Evolutionary conservation across 2,797 vertebrate species (phyloP), one percentile per base, ranked within the genome.

Genomic region (Argyrosomus regius): DNA sequence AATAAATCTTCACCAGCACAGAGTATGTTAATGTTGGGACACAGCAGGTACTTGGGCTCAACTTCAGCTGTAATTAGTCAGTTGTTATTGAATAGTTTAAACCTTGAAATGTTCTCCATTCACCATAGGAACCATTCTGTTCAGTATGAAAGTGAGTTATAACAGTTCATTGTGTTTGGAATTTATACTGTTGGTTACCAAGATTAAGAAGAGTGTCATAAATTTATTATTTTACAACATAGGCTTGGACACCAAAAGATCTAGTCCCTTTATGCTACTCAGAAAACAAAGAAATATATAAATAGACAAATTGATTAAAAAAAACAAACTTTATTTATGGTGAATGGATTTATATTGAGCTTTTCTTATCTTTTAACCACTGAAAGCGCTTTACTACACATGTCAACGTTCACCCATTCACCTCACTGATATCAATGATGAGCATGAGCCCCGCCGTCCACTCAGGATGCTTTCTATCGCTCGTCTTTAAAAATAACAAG

Each of bases 1-100:
- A 59, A 77, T 64, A 60, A 60, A 73, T 80, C 35, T 50, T 28
- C 3, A 31, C 57, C 28, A 35, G 43, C 41, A 57, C 11, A 13
- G 20, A 68, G 3, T 41, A 18, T 13, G 22, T 61, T 53, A n/a
- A 49, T 50, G 57, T 31, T 39, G 16, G 41, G 26, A 54, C 67
- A 64, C 28, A 24, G 35, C 22, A 6, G 62, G 46, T 46, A 39
- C 61, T 66, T 6, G 24, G 20, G 2, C 58, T 60, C 14, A 49
- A 13, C 12, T 20, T 48, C 0, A 41, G 20, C 63, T 52, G 4
- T 41, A 18, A 70, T 54, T 28, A 18, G 6, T 13, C 8, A 49
- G 17, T 28, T 46, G n/a, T 28, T 46, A 18, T 18, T 18, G 6
- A 61, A n/a, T n/a, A 8, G 20, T n/a, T 14, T 4, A 28, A 18